phyloP scores from a whole-genome alignment of 2,888 invertebrate genomes.

The Rhyacophila evoluta region DNA sequence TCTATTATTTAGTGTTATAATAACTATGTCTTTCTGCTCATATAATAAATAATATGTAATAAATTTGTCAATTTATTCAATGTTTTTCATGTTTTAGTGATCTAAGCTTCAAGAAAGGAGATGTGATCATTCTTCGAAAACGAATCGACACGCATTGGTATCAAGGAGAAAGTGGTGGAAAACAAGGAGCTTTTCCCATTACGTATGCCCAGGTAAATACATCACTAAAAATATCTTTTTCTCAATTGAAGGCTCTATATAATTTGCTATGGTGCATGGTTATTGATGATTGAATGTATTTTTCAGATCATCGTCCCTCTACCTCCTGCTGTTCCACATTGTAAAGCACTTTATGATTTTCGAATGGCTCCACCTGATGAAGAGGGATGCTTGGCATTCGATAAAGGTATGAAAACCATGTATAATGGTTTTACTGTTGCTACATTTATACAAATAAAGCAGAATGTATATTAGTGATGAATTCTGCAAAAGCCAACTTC shows the following conservation, averaged over 20 bases:
- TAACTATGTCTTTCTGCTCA: too few species aligned
- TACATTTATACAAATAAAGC: too few species aligned
- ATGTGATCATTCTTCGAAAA: slow-evolving; percentile 81
- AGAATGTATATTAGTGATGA: too few species aligned
- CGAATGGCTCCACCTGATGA: slow-evolving; percentile 91
- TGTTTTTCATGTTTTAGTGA: slow-evolving; percentile 76
- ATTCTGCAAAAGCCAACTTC: too few species aligned
- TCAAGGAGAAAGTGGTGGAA: slow-evolving; percentile 83
- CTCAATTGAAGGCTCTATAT: too few species aligned
- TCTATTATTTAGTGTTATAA: too few species aligned
- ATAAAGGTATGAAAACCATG: slow-evolving; percentile 77
- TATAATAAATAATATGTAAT: too few species aligned
- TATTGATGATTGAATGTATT: too few species aligned
- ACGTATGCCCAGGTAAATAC: slow-evolving; percentile 82
- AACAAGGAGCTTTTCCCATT: slow-evolving; percentile 86
- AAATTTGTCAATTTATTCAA: too few species aligned
- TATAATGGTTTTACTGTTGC: too few species aligned
- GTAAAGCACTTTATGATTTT: slow-evolving; percentile 91
- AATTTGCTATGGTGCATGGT: too few species aligned
- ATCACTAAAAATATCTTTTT: not conserved
- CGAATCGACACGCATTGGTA: slow-evolving; percentile 90
- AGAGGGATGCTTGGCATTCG: slow-evolving; percentile 91
- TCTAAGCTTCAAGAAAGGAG: slow-evolving; percentile 87
- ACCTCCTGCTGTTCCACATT: slow-evolving; percentile 81
- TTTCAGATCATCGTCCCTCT: slow-evolving; percentile 80